These are phyloP conservation scores for Otolemur garnettii DNA, from an alignment of 2,113 vertebrate species.

Conservation along the genomic window DNA sequence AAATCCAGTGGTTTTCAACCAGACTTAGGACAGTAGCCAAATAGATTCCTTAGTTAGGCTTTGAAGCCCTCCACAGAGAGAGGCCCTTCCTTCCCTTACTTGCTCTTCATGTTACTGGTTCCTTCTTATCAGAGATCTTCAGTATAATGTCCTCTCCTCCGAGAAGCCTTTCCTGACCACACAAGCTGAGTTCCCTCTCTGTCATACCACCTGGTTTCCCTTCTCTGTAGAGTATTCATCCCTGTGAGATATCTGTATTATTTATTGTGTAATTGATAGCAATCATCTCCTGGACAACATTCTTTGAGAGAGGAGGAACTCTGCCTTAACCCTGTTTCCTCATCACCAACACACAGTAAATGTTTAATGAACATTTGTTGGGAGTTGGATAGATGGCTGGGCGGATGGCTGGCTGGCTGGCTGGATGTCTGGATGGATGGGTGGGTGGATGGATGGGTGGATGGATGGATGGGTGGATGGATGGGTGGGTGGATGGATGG, in stretches of 20 bases:
- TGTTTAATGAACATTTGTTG: neutral
- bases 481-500: too few relatives aligned
- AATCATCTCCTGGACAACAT: neutral
- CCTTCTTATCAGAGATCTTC: neutral
- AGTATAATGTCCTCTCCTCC: neutral
- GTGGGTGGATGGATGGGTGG: neutral
- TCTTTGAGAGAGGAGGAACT: neutral
- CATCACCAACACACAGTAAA: neutral
- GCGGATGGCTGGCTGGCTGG: neutral
- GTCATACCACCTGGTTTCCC: neutral
- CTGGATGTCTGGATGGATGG: neutral
- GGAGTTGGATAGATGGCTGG: too few relatives aligned
- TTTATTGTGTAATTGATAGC: neutral
- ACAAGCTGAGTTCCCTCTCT: neutral
- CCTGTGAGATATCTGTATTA: neutral
- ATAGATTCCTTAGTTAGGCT: neutral
- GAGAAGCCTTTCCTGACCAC: neutral
- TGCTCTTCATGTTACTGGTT: neutral
- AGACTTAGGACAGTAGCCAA: neutral
- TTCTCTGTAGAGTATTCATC: neutral
- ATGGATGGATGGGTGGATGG: too few relatives aligned
- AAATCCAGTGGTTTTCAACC: neutral
- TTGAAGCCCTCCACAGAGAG: neutral
- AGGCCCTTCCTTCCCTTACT: too few relatives aligned
- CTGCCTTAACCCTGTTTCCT: neutral